A percentile compares a stretch with the other conserved stretches of the same genome.
phyloP scores from a whole-genome alignment of 2,888 invertebrate species.

The Dynastes maya region DNA sequence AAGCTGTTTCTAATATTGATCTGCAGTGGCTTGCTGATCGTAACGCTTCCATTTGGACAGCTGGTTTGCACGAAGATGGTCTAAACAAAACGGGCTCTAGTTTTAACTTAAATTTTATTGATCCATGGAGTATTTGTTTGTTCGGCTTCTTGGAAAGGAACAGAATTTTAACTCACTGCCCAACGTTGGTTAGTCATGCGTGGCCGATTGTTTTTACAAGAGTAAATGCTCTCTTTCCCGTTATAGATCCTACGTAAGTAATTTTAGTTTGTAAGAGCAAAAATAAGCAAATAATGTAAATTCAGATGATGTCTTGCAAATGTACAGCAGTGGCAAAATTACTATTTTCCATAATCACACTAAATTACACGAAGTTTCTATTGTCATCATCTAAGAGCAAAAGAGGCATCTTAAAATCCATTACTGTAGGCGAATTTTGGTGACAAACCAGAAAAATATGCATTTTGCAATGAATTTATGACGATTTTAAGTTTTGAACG shows the following conservation, averaged over 20 bases:
- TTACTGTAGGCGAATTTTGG: no score
- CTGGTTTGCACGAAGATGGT: constrained; percentile 77
- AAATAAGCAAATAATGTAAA: constrained; percentile 22
- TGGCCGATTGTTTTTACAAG: constrained; percentile 97
- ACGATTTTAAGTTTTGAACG: no score
- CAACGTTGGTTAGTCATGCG: constrained; percentile 89
- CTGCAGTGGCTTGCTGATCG: constrained; percentile 95
- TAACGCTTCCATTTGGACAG: constrained; percentile 90
- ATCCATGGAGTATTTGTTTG: constrained; percentile 93
- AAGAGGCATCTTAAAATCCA: no score
- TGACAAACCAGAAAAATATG: no score
- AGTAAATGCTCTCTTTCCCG: constrained; percentile 91
- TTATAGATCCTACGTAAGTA: constrained; percentile 94
- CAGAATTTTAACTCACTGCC: constrained; percentile 86
- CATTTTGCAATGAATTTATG: no score
- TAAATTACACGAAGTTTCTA: no score
- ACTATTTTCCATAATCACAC: no score
- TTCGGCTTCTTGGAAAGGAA: constrained; percentile 92
- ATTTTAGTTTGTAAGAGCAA: constrained; percentile 7
- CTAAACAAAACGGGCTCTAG: constrained; percentile 73
- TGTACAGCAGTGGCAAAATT: no score
- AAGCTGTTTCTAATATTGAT: constrained; percentile 85
- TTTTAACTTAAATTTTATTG: constrained; percentile 77
- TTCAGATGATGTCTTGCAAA: constrained; percentile 3
- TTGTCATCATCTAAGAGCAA: no score